Conservation (phyloP, 1,140 invertebrate species). For the Bombus haemorrhoidalis region DNA sequence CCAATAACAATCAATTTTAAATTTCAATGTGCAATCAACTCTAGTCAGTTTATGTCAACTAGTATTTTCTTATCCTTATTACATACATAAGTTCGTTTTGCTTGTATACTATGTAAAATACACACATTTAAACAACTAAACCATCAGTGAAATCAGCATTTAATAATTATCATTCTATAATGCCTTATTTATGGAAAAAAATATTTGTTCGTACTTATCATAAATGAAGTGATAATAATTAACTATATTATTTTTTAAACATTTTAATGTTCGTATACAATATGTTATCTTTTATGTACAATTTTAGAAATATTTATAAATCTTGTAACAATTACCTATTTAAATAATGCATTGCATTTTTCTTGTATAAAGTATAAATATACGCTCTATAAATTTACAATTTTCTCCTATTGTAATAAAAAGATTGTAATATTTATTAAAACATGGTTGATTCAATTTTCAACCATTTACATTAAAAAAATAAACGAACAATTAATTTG, state of each 20-base stretch:
- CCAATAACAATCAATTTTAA: too few relatives aligned
- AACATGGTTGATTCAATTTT: not conserved
- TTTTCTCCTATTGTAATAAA: slow-evolving; percentile 10
- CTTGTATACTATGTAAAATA: not conserved
- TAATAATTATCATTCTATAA: not conserved
- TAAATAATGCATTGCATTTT: slow-evolving; percentile 9
- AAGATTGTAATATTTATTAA: not conserved
- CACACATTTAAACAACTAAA: not conserved
- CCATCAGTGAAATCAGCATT: not conserved
- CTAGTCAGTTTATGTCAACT: slow-evolving; percentile 29
- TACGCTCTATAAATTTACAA: slow-evolving; percentile 28
- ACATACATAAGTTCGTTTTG: not conserved
- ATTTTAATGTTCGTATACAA: slow-evolving; percentile 4
- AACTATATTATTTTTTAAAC: slow-evolving; percentile 1
- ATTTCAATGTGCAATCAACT: slow-evolving; percentile 22
- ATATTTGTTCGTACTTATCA: slow-evolving; percentile 6
- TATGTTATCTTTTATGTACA: not conserved
- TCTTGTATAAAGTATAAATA: slow-evolving; percentile 29
- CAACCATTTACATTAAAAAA: slow-evolving; percentile 6
- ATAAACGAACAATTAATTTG: slow-evolving; percentile 14
- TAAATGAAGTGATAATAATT: not conserved
- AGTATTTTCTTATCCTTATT: not conserved
- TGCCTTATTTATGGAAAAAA: slow-evolving; percentile 24
- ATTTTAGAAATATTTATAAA: slow-evolving; percentile 5
- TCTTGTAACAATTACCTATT: slow-evolving; percentile 15